phyloP scores from a whole-genome alignment of 2,797 vertebrate genomes.

The Scolopax rusticola region DNA sequence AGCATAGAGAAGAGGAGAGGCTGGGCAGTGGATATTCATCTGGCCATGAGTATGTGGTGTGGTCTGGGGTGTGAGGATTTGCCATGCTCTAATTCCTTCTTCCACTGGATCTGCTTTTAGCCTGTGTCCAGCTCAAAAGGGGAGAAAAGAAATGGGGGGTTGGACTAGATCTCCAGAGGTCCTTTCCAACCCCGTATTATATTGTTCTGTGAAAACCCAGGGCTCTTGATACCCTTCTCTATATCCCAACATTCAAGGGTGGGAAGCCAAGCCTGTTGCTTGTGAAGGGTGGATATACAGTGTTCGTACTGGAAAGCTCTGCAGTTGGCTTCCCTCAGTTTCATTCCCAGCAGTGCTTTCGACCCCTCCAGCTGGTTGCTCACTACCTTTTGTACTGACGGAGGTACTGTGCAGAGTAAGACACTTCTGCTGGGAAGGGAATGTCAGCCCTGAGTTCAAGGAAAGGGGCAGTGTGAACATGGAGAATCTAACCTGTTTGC shows the following conservation, averaged over 20 bases:
- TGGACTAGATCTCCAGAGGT: too few relatives aligned
- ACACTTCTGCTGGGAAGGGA: background rate
- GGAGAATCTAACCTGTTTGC: fast-evolving
- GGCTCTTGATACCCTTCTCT: background rate
- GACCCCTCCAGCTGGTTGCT: background rate
- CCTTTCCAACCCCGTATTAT: too few relatives aligned
- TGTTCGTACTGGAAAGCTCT: background rate
- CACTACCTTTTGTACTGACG: background rate
- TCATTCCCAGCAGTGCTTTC: background rate
- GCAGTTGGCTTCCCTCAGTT: background rate
- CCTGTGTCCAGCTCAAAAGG: background rate
- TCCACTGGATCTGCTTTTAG: background rate
- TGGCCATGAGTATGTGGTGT: background rate
- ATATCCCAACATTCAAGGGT: background rate
- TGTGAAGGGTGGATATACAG: background rate
- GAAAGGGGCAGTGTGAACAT: background rate
- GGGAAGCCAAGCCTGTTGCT: background rate
- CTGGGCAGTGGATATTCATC: background rate
- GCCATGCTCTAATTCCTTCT: background rate
- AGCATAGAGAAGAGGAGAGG: background rate
- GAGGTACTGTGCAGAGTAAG: background rate
- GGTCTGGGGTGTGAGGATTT: background rate
- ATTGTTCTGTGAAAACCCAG: background rate
- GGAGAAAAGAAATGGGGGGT: background rate
- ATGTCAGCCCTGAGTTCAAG: background rate